A percentile compares a stretch with the other conserved stretches of the same genome.
These are phyloP conservation scores for Eilema griseolum DNA, from an alignment of 2,888 invertebrate species.

Conservation along the genomic window DNA sequence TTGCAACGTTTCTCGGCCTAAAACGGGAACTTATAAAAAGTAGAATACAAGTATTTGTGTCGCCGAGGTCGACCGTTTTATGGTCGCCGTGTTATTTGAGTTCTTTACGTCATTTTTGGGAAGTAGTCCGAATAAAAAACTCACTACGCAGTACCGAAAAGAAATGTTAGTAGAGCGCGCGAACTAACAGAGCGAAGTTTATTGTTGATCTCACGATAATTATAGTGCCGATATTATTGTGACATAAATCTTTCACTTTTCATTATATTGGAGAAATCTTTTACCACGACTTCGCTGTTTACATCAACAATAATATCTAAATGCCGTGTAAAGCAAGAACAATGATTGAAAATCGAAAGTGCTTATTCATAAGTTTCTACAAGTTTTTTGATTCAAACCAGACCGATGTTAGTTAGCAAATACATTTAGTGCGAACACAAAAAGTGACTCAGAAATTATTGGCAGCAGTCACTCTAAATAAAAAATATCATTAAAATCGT, in stretches of 20 bases:
- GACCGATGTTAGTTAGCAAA: constrained; percentile 9
- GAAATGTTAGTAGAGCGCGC: constrained; percentile 23
- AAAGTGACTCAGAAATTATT: constrained; percentile 30
- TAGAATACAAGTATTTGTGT: constrained; percentile 39
- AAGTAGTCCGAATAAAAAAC: constrained; percentile 27
- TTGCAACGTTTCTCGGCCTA: constrained; percentile 32
- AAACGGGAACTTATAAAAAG: constrained; percentile 40
- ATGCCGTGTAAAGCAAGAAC: neutral
- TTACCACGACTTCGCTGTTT: constrained; percentile 11
- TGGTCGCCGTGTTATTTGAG: constrained; percentile 32
- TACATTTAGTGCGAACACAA: constrained; percentile 14
- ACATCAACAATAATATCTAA: neutral
- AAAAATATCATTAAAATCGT: constrained; percentile 34
- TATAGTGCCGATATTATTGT: constrained; percentile 5
- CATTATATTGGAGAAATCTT: constrained; percentile 19
- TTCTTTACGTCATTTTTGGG: constrained; percentile 26
- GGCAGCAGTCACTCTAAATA: constrained; percentile 25
- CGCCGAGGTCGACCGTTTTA: constrained; percentile 27
- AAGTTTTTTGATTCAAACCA: constrained; percentile 8
- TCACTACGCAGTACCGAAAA: constrained; percentile 9
- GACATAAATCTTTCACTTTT: constrained; percentile 4
- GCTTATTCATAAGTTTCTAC: constrained; percentile 14
- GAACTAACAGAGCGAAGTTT: constrained; percentile 31
- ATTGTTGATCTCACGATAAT: constrained; percentile 25
- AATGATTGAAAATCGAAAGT: constrained; percentile 19